These are phyloP conservation scores for Ornithoptera priamus DNA, from an alignment of 2,888 invertebrate species.

Conservation along the genomic window DNA sequence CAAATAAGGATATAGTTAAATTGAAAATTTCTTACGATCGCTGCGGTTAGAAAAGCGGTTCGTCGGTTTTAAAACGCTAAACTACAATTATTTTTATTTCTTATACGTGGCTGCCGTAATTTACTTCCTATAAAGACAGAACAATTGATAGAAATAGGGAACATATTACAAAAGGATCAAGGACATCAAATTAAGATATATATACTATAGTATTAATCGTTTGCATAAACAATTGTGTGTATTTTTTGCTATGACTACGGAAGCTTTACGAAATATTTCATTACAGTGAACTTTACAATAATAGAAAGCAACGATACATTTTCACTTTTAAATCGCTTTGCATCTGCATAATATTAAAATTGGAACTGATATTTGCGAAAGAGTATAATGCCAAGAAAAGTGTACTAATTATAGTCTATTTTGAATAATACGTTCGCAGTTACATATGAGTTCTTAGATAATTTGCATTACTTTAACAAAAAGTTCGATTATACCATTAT, in stretches of 20 bases:
- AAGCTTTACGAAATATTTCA: too few relatives aligned
- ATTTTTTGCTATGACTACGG: too few relatives aligned
- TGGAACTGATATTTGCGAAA: not conserved
- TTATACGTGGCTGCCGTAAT: not conserved
- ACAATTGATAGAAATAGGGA: not conserved
- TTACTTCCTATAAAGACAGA: not conserved
- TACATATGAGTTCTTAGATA: conserved; percentile 10
- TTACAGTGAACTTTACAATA: too few relatives aligned
- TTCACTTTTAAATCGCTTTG: too few relatives aligned
- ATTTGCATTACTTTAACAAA: conserved; percentile 16
- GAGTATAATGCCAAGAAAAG: not conserved
- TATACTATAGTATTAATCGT: not conserved
- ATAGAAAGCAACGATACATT: too few relatives aligned
- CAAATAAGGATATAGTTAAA: conserved; percentile 25
- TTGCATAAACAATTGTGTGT: too few relatives aligned
- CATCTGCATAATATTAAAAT: too few relatives aligned
- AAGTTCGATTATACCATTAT: conserved; percentile 15
- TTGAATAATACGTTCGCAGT: not conserved
- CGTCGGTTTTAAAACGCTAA: not conserved
- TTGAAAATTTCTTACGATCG: conserved; percentile 7
- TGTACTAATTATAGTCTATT: not conserved
- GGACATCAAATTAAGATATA: not conserved
- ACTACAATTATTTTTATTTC: not conserved
- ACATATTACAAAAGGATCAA: not conserved
- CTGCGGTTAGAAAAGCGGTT: conserved; percentile 19